These are phyloP conservation scores for Catharus fuscescens DNA, from an alignment of 2,113 vertebrate species.

Conservation along the genomic window DNA sequence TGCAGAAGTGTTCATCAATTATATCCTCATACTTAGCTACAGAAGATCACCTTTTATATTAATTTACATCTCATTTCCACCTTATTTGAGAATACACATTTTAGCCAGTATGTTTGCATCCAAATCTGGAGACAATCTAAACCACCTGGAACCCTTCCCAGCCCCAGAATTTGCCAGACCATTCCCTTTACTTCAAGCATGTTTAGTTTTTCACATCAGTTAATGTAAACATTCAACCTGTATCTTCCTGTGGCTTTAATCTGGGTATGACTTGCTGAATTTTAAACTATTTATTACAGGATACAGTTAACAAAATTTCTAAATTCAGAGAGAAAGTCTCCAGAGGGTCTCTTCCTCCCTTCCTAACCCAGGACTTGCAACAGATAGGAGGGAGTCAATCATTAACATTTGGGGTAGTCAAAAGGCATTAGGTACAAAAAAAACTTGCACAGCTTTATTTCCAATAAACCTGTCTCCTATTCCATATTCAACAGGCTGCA, in stretches of 20 bases:
- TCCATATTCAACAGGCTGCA: not conserved
- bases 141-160: not conserved
- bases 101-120: not conserved
- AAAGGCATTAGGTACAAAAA: not conserved
- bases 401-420: not conserved
- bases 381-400: not conserved
- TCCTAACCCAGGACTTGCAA: not conserved
- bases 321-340: not conserved
- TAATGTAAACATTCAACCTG: not conserved
- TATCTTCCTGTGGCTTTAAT: not conserved
- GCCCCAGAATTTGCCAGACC: not conserved
- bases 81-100: not conserved
- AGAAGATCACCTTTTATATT: not conserved
- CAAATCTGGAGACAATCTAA: not conserved
- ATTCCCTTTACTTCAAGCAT: not conserved
- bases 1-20: not conserved
- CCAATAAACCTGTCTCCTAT: not conserved
- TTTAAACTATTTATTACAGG: not conserved
- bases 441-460: not conserved
- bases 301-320: not conserved
- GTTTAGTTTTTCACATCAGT: not conserved
- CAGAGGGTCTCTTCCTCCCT: not conserved
- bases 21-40: not conserved
- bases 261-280: not conserved
- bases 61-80: not conserved